phyloP scores from a whole-genome alignment of 64 coral and sea anemone species.

The Stichodactyla mertensii region DNA sequence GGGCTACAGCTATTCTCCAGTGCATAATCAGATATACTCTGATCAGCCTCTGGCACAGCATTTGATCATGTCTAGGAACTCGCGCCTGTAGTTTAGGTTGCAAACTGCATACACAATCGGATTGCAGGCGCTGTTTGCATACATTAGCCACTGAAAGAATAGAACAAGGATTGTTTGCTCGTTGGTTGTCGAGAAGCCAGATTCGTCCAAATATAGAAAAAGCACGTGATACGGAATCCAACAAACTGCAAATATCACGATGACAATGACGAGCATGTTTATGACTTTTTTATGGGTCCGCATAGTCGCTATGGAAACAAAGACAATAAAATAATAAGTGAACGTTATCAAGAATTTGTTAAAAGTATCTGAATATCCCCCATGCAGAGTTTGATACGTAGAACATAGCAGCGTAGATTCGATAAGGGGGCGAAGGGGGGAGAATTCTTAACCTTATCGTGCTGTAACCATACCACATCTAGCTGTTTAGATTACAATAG shows the following conservation, averaged over 20 bases:
- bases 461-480: too few species aligned
- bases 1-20: not conserved
- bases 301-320: constrained; percentile 7
- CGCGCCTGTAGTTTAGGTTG: constrained; percentile 52
- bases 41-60: not conserved
- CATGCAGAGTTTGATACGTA: not conserved
- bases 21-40: not conserved
- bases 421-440: too few species aligned
- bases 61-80: constrained; percentile 37
- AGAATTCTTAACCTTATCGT: too few species aligned
- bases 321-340: not conserved
- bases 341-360: not conserved
- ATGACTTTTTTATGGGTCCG: constrained; percentile 26
- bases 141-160: constrained; percentile 61
- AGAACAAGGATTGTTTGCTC: constrained; percentile 14
- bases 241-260: constrained; percentile 41
- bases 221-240: constrained; percentile 33
- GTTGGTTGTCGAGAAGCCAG: not conserved
- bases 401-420: too few species aligned
- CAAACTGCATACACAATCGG: constrained; percentile 61
- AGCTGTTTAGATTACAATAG: too few species aligned
- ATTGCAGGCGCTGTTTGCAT: constrained; percentile 62
- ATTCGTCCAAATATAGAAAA: constrained; percentile 27
- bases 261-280: constrained; percentile 21
- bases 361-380: not conserved